Base-by-base conservation (phyloP, 2,888 invertebrate species). In the Onchidella celtica region DNA sequence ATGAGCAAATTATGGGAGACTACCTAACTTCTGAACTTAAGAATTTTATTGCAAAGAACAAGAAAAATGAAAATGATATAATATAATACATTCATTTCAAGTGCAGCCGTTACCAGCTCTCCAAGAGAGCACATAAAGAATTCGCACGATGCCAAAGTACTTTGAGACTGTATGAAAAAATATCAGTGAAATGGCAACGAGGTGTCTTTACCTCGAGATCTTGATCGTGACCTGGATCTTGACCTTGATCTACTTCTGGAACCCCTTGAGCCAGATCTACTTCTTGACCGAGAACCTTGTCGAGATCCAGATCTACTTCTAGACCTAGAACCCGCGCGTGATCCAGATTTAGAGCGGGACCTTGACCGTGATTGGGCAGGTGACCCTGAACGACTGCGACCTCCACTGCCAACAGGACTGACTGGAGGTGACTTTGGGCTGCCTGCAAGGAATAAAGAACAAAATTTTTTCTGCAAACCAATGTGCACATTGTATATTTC, bases 271-370 rank as follows among this genome's bases (percentile, higher is more conserved):
- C 84, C 40, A 17, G 81, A 73, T 40, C 68, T 34, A 24, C 68
- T 38, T 21, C 85, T 14, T 29, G 74, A 40, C 32, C 57, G 32
- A 40, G 82, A 83, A 40, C 80, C 57, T 11, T 34, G 32, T 36
- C 76, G 24, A 36, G 82, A 84, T 24, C 79, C 68, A 47, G 74
- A 69, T 34, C 81, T 65, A 34, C 75, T 72, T 14, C 83, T 72
- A n/a, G 85, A 83, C n/a, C 83, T 75, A 32, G 84, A 83, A n/a
- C 83, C 75, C 36, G 79, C 77, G 4, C 83, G 70, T 32, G 86
- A 86, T n/a, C 87, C 72, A 38, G 88, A 87, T 24, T 88, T 77
- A 79, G 84, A 85, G 32, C 86, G 82, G 66, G 77, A 82, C 14
- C 74, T 55, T 14, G 84, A 84, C 24, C 83, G 66, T 68, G 85